Evolutionary conservation across 1,140 invertebrate genomes (phyloP), one percentile per base, ranked within the genome.

Genomic region (Trachelipus rathkii): DNA sequence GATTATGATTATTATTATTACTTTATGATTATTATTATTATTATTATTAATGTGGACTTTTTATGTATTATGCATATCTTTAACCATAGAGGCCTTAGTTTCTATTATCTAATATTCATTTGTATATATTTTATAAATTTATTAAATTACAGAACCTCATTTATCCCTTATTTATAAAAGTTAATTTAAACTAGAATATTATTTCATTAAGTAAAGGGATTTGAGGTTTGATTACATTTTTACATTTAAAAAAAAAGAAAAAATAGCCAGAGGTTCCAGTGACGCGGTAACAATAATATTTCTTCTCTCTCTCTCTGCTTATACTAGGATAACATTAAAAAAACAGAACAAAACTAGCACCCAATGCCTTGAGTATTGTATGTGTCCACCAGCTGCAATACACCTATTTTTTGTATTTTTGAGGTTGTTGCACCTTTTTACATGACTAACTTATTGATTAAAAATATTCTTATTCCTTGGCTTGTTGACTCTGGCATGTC

Each of bases 291-390:
- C 50, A 60, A 60, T 78, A 78, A 75, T 78, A 67, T 44, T n/a
- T 75, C 75, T 78, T 82, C 77, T 82, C 79, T 80, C 82, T n/a
- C 79, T 82, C 79, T 83, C 77, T 83, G 82, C 81, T 81, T 79
- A 80, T 78, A 73, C 78, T 82, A 84, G 83, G 83, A 84, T 81
- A 83, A 77, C 80, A 78, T 83, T 79, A 82, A 82, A 83, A n/a
- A 84, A 81, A 83, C 82, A 82, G n/a, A 78, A 82, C 83, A 81
- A 83, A 83, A 80, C 81, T 83, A 80, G 82, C 82, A 81, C 82
- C 79, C 83, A 84, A 81, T 83, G 83, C 79, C 81, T 84, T 72
- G 83, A 84, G 83, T 84, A 84, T 82, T 82, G 82, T 83, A 82
- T 78, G 76, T n/a, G 78, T 81, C 77, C 77, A 78, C 77, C 77